Evolutionary conservation across 2,888 invertebrate genomes (phyloP).

Genomic region (Acanthosepion lycidas): DNA sequence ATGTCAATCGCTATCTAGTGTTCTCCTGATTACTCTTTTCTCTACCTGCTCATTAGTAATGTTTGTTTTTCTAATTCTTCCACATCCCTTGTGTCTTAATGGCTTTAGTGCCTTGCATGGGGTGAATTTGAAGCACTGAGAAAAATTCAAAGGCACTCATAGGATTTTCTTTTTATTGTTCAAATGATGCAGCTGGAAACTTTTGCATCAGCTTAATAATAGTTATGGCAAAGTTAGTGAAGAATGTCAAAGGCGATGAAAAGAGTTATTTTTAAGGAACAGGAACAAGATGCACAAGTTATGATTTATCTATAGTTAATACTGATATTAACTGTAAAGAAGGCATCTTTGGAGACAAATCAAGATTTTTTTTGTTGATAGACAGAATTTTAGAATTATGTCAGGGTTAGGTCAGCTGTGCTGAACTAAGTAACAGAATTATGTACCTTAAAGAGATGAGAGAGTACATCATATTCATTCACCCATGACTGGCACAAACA

Average conservation of each 20-base stretch:
- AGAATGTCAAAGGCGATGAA: background rate
- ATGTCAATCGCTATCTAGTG: no score
- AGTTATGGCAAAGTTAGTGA: background rate
- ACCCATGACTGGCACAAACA: background rate
- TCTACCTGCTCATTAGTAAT: no score
- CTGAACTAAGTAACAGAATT: background rate
- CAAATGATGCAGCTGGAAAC: background rate
- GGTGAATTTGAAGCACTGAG: no score
- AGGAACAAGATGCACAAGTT: background rate
- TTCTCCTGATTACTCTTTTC: no score
- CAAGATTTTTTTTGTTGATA: background rate
- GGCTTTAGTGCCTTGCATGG: no score
- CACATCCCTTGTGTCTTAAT: no score
- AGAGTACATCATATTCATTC: background rate
- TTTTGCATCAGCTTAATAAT: background rate
- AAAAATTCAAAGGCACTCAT: no score
- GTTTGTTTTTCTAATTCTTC: no score
- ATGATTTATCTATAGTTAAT: background rate
- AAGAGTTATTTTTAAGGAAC: background rate
- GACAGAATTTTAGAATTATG: background rate
- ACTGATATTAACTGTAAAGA: slow-evolving; percentile 18
- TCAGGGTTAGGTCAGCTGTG: background rate
- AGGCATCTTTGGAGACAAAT: background rate
- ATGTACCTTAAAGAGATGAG: slow-evolving; percentile 20
- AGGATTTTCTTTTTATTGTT: no score